Percentiles rank a stretch among this genome's conserved stretches.
Conservation (phyloP, 1,140 invertebrate species). For the Trachelipus rathkii region DNA sequence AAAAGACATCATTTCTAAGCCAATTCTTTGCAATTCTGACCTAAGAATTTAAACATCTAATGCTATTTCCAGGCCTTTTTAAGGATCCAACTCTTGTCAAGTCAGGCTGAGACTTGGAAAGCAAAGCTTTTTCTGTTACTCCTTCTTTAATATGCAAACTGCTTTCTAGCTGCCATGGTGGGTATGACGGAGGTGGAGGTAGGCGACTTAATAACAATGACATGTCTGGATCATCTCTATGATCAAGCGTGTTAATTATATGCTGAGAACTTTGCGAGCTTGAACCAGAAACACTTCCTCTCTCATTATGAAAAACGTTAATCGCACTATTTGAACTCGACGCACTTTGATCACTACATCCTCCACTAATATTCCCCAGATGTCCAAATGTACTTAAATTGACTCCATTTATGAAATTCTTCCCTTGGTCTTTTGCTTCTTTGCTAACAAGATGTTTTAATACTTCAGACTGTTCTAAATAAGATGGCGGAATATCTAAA, state of each 20-base stretch:
- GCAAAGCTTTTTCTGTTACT: slow-evolving; percentile 34
- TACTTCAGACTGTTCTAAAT: not conserved
- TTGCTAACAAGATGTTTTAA: not conserved
- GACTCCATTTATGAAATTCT: not conserved
- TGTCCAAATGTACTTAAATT: not conserved
- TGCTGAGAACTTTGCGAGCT: not conserved
- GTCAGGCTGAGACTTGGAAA: slow-evolving; percentile 77
- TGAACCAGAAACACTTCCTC: not conserved
- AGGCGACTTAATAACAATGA: not conserved
- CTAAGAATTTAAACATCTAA: too few relatives aligned
- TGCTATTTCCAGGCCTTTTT: too few relatives aligned
- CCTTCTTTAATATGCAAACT: not conserved
- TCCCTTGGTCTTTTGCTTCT: not conserved
- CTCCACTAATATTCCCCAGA: not conserved
- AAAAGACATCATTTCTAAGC: too few relatives aligned
- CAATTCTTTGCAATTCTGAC: too few relatives aligned
- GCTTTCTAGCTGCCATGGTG: not conserved
- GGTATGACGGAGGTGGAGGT: not conserved
- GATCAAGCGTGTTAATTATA: not conserved
- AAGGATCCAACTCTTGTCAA: slow-evolving; percentile 50
- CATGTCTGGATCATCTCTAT: not conserved
- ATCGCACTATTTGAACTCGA: not conserved
- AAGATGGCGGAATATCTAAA: not conserved
- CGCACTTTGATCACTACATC: not conserved
- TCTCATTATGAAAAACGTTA: not conserved